Conservation (phyloP, 2,888 invertebrate genomes). For the Drosophila niveifrons region DNA sequence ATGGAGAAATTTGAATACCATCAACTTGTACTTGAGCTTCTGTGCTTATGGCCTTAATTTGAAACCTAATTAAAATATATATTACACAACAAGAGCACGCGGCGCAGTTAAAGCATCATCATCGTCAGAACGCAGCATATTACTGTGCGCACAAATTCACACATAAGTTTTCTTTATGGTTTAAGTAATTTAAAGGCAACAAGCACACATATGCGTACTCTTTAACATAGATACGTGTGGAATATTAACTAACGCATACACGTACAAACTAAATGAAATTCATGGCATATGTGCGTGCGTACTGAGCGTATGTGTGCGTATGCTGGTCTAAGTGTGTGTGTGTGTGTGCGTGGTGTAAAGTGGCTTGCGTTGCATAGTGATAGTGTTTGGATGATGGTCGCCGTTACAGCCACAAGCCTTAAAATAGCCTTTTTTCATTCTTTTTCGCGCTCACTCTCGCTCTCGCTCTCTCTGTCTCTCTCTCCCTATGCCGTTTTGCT, state of each 20-base stretch:
- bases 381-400: conserved; percentile 63
- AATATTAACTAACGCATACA: conserved; percentile 81
- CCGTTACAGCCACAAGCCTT: conserved; percentile 64
- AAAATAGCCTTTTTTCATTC: conserved; percentile 41
- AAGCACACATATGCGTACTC: conserved; percentile 32
- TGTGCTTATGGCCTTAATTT: conserved; percentile 1
- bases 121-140: conserved; percentile 61
- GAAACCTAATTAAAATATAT: conserved; percentile 62
- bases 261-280: conserved; percentile 77
- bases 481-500: too few species aligned
- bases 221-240: conserved; percentile 63
- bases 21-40: conserved; percentile 6
- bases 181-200: conserved; percentile 78
- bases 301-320: conserved; percentile 36
- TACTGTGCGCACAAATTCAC: conserved; percentile 28
- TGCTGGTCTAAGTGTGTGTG: conserved; percentile 15
- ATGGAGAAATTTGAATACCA: conserved; percentile 20
- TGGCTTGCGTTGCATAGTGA: conserved; percentile 74
- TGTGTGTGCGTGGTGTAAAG: conserved; percentile 59
- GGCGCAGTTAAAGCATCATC: conserved; percentile 62
- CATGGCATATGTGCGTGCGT: conserved; percentile 80
- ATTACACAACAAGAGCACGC: conserved; percentile 34
- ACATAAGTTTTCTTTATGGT: conserved; percentile 68
- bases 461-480: conserved; percentile 3
- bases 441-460: conserved; percentile 16